Conservation (phyloP, 2,113 vertebrate genomes). For the Promerops cafer region DNA sequence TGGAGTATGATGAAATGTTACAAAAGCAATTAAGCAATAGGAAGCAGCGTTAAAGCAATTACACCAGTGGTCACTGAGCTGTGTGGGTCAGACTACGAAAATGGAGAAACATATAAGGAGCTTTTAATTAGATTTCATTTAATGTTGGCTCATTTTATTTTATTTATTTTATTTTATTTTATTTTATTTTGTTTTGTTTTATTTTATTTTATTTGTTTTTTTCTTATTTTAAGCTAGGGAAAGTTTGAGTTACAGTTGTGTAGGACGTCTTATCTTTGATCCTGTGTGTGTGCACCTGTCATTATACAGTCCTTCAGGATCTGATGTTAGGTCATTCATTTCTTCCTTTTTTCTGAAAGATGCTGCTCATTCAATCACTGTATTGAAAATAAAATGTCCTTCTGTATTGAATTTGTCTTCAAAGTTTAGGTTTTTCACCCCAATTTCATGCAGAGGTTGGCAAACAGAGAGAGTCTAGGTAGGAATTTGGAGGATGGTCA, state of each 20-base stretch:
- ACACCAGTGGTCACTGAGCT: background rate
- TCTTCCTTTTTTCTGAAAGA: background rate
- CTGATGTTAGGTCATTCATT: background rate
- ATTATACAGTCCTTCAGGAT: background rate
- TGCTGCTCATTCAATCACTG: background rate
- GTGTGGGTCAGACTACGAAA: background rate
- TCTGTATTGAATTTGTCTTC: background rate
- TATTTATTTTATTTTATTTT: background rate
- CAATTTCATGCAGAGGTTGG: background rate
- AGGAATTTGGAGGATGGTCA: background rate
- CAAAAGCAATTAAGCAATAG: background rate
- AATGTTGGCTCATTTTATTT: background rate
- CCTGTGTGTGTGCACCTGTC: rapidly evolving
- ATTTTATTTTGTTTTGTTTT: background rate
- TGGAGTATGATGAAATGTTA: background rate
- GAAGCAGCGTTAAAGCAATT: background rate
- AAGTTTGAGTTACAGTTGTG: background rate
- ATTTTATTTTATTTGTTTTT: background rate
- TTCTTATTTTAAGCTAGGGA: background rate
- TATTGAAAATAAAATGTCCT: background rate
- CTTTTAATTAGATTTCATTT: background rate
- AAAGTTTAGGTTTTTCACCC: background rate
- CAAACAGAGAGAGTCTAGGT: background rate
- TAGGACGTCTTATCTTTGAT: background rate
- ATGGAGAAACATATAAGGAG: background rate